These are phyloP conservation scores for Tokudaia muenninki DNA, from an alignment of 2,797 vertebrate genomes.

Conservation along the genomic window DNA sequence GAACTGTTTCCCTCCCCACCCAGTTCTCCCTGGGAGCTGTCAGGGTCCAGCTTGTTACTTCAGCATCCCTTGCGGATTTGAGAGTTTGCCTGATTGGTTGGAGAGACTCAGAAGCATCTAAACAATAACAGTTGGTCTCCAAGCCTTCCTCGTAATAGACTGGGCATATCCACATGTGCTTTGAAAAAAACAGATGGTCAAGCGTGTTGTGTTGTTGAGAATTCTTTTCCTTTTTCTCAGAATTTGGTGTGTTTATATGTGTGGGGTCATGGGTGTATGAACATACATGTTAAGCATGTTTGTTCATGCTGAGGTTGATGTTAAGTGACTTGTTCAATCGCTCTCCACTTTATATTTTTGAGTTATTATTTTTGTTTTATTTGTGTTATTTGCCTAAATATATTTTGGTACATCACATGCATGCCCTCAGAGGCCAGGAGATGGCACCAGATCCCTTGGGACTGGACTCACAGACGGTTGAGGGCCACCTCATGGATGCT, in stretches of 20 bases:
- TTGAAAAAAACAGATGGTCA: neutral
- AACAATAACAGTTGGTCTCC: neutral
- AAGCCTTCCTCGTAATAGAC: neutral
- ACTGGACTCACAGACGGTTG: too few relatives aligned
- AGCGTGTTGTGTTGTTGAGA: neutral
- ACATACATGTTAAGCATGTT: neutral
- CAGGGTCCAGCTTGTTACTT: neutral
- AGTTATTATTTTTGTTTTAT: neutral
- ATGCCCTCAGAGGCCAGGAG: neutral
- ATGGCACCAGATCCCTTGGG: neutral
- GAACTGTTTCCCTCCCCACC: too few relatives aligned
- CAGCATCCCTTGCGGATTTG: neutral
- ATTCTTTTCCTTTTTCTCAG: neutral
- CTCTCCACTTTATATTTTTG: neutral
- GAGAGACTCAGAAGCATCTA: neutral
- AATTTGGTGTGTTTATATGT: neutral
- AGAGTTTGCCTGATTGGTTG: neutral
- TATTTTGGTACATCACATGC: neutral
- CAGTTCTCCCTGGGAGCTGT: neutral
- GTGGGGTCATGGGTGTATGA: neutral
- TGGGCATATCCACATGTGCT: neutral
- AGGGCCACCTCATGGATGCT: neutral
- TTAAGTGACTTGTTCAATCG: neutral
- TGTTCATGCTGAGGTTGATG: neutral
- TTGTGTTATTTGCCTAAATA: neutral